Conservation (phyloP, 35 echinoderm and acorn worm species). For the Nesometra sesokonis region DNA sequence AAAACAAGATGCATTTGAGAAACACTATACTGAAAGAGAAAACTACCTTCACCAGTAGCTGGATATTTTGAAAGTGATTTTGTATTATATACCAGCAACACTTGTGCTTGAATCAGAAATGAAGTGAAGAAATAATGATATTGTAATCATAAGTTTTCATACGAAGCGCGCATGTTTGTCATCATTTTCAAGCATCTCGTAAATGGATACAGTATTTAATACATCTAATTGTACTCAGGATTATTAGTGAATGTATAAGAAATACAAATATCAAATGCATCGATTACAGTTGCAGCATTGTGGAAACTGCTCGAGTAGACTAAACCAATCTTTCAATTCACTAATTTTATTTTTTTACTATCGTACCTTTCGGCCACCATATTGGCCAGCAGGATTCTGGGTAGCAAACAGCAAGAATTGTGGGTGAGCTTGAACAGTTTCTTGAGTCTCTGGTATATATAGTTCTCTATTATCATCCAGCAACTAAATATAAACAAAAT, state of each 20-base stretch:
- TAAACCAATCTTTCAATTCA: background rate
- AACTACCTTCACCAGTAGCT: too few relatives aligned
- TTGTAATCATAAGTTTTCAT: background rate
- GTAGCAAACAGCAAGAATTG: conserved; percentile 95
- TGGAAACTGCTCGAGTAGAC: too few relatives aligned
- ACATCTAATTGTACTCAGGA: too few relatives aligned
- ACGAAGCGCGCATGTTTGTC: background rate
- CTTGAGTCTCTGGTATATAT: conserved; percentile 93
- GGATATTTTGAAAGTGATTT: too few relatives aligned
- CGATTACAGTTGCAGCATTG: too few relatives aligned
- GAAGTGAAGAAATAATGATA: background rate
- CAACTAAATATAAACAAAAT: conserved; percentile 31
- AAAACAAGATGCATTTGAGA: too few relatives aligned
- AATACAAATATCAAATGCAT: too few relatives aligned
- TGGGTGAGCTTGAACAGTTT: conserved; percentile 70
- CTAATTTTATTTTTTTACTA: background rate
- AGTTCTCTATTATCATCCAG: conserved; percentile 95
- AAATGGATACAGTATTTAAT: too few relatives aligned
- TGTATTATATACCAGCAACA: too few relatives aligned
- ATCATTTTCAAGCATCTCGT: background rate
- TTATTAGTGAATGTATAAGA: too few relatives aligned
- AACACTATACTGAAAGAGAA: too few relatives aligned
- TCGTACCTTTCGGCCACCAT: conserved; percentile 88
- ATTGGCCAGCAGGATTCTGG: conserved; percentile 97
- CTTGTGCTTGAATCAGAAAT: background rate